Evolutionary conservation across 1,140 invertebrate species (phyloP).

Genomic region (Lordiphosa mommai): DNA sequence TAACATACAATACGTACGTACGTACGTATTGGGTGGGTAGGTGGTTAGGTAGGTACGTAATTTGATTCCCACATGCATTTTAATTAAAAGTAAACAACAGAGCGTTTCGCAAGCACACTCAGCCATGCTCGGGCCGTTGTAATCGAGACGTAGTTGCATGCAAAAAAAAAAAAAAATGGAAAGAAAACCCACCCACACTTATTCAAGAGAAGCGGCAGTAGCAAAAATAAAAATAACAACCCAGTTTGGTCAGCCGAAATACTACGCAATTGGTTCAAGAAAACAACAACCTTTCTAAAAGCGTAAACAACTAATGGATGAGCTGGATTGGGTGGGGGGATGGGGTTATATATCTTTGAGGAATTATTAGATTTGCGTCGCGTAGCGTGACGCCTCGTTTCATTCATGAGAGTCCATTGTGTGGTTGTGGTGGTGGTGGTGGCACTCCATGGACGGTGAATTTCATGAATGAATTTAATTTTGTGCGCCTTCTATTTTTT

Average conservation of each 20-base stretch:
- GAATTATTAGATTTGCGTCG: background rate
- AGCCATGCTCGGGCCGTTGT: conserved; percentile 17
- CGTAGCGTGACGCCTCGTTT: conserved; percentile 23
- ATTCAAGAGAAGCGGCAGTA: conserved; percentile 12
- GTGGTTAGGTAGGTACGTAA: conserved; percentile 43
- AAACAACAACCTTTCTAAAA: conserved; percentile 3
- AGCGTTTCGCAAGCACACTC: conserved; percentile 41
- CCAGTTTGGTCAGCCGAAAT: conserved; percentile 27
- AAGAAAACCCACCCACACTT: background rate
- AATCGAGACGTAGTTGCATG: conserved; percentile 13
- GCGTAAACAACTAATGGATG: background rate
- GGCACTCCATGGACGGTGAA: conserved; percentile 24
- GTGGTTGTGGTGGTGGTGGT: no score
- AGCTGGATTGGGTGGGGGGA: no score
- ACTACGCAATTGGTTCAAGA: background rate
- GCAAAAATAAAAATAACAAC: conserved; percentile 43
- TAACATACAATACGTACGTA: no score
- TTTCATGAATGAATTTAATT: conserved; percentile 74
- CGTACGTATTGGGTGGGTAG: conserved; percentile 10
- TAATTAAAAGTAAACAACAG: conserved; percentile 74
- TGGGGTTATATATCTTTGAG: no score
- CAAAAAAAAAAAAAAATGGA: conserved; percentile 8
- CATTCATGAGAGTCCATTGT: conserved; percentile 21
- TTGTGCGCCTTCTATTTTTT: conserved; percentile 26
- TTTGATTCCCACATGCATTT: conserved; percentile 75